Percentiles rank a stretch among this genome's conserved stretches.
phyloP scores from a whole-genome alignment of 2,797 vertebrate species.

The Lagodon rhomboides region DNA sequence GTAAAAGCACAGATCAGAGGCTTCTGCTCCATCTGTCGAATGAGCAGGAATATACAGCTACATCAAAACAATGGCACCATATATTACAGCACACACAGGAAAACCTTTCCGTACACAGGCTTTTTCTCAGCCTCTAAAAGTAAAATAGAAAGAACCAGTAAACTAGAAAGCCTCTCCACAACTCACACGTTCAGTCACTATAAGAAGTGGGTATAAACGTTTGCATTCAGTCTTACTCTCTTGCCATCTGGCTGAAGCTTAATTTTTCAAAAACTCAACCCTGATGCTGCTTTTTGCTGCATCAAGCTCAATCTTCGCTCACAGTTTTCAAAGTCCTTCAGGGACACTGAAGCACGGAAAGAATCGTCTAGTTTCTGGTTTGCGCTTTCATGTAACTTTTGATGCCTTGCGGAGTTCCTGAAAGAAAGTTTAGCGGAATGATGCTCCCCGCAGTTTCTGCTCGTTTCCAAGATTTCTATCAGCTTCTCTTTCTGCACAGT shows the following conservation, averaged over 20 bases:
- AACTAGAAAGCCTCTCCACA: background rate
- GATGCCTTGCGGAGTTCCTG: constrained; percentile 13
- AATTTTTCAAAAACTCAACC: background rate
- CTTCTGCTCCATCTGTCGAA: constrained; percentile 8
- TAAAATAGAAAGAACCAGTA: background rate
- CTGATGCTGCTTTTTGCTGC: background rate
- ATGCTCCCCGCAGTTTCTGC: background rate
- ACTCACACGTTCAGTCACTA: background rate
- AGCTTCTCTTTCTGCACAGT: constrained; percentile 22
- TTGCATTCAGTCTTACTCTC: background rate
- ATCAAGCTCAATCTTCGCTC: background rate
- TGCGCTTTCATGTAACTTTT: constrained; percentile 3
- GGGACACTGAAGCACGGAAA: background rate
- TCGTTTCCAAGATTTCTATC: constrained; percentile 41
- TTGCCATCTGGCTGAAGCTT: background rate
- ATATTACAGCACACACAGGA: background rate
- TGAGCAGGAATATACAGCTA: constrained; percentile 6
- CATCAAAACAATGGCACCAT: constrained; percentile 18
- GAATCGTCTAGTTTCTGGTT: background rate
- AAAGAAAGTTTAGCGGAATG: constrained; percentile 28
- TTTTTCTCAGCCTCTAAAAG: background rate
- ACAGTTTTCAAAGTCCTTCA: background rate
- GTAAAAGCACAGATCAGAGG: constrained; percentile 11
- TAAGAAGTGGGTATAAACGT: background rate
- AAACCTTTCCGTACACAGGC: background rate